phyloP scores from a whole-genome alignment of 2,888 invertebrate species.

The Carabus problematicus region DNA sequence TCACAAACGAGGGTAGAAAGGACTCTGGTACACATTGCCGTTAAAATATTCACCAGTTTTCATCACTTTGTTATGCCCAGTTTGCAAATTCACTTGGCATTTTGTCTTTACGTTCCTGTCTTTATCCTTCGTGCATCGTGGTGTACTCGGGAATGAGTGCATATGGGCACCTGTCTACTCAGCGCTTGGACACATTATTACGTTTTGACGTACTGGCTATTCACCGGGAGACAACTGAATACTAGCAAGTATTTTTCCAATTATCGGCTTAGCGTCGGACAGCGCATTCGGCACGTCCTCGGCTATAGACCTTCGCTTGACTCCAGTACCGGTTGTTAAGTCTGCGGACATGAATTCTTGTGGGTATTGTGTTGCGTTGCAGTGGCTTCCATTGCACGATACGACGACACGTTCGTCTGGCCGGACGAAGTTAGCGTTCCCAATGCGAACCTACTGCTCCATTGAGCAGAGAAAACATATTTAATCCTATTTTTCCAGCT shows the following conservation, averaged over 20 bases:
- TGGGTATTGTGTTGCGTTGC: conserved; percentile 15
- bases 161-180: too few species aligned
- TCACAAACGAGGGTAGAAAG: too few species aligned
- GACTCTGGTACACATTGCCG: too few species aligned
- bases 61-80: too few species aligned
- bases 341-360: conserved; percentile 28
- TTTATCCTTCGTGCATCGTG: too few species aligned
- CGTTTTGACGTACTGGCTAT: too few species aligned
- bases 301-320: conserved; percentile 27
- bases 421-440: not conserved
- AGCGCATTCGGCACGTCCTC: conserved; percentile 7
- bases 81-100: too few species aligned
- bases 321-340: conserved; percentile 22
- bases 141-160: too few species aligned
- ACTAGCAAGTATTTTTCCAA: conserved; percentile 17
- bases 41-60: too few species aligned
- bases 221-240: not conserved
- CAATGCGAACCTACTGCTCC: conserved; percentile 17
- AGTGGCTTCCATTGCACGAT: conserved; percentile 18
- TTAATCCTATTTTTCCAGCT: conserved; percentile 35
- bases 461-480: conserved; percentile 28
- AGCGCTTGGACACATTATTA: too few species aligned
- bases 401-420: not conserved
- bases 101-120: too few species aligned
- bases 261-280: conserved; percentile 12